Evolutionary conservation across 2,888 invertebrate genomes (phyloP), one percentile per base, ranked within the genome.

Genomic region (Drosophila pegasa): DNA sequence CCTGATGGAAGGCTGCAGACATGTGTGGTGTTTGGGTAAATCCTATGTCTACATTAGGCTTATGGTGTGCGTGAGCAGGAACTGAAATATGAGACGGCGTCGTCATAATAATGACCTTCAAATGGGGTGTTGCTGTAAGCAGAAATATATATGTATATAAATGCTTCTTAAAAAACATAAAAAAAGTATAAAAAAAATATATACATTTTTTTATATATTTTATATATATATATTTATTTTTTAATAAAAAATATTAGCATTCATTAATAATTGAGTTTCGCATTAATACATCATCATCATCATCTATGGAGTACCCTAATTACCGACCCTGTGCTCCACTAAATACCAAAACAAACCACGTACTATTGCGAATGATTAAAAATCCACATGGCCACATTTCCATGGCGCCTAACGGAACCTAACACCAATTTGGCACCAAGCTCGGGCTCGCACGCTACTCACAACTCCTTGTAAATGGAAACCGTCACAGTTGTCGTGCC

Each of bases 401-500:
- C 84, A 80, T 75, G 78, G 74, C 74, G 71, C 74, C 74, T 71
- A 71, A 74, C 74, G 68, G 75, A 87, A 78, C 78, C 72, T 69
- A 78, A 78, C 80, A 84, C 87, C 87, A 84, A 83, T 83, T 86
- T 80, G 80, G 86, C 52, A 78, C 75, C 77, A 65, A 75, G 66
- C 83, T 71, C 67, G 54, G 66, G 63, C 80, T 63, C 70, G 70
- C 83, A 83, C 75, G 82, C 83, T 86, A 71, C 57, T 60, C 61
- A 37, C 58, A 66, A 69, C 84, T 81, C 72, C 71, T 72, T 79
- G 83, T 84, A 84, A 83, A 81, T 83, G 81, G 87, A 83, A 87
- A 84, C 83, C 86, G 82, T 82, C 83, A 83, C 83, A 85, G 83
- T 85, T 82, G 78, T 82, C 68, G 66, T 80, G 60, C 71, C 67